Evolutionary conservation across 1,140 invertebrate genomes (phyloP), one percentile per base, ranked within the genome.

Genomic region (Leptopilina clavipes): DNA sequence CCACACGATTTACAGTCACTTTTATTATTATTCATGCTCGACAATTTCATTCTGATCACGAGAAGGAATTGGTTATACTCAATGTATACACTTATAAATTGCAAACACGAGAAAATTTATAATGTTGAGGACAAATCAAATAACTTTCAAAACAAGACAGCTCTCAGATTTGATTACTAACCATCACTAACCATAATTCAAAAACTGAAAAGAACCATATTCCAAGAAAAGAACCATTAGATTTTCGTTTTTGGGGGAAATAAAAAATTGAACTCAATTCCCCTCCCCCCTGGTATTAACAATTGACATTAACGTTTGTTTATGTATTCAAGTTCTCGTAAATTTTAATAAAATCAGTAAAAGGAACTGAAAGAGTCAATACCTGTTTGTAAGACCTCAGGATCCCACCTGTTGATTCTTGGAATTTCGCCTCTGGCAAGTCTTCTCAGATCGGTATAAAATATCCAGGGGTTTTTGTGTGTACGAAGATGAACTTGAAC

Each of bases 371-470:
- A 65, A 65, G 25, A 52, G 25, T 31, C 22, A 76, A 37, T 87
- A 86, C 85, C 87, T 87, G 77, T 81, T 65, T 65, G 59, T 65
- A 77, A 82, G 80, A 80, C 78, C 44, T 77, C 82, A 81, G 81
- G 78, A 83, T 83, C 81, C 79, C 87, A 88, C 87, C 86, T 88
- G 87, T 88, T 88, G 87, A 86, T 80, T 78, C 79, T 17, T 43
- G 70, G 75, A 59, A 65, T 65, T 65, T 65, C 12, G 59, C 59
- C 59, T 65, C 59, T 65, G 59, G 59, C 59, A 37, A 65, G 59
- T 31, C 59, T 65, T 65, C 59, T 65, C 25, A 65, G 59, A 59
- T 43, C 70, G 72, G 19, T 73, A 31, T 65, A 65, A 65, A 65
- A 37, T 65, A 65, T 65, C 59, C 59, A 65, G 25, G 5, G 25